These are phyloP conservation scores for Lathamus discolor DNA, from an alignment of 2,113 vertebrate genomes.

Conservation along the genomic window DNA sequence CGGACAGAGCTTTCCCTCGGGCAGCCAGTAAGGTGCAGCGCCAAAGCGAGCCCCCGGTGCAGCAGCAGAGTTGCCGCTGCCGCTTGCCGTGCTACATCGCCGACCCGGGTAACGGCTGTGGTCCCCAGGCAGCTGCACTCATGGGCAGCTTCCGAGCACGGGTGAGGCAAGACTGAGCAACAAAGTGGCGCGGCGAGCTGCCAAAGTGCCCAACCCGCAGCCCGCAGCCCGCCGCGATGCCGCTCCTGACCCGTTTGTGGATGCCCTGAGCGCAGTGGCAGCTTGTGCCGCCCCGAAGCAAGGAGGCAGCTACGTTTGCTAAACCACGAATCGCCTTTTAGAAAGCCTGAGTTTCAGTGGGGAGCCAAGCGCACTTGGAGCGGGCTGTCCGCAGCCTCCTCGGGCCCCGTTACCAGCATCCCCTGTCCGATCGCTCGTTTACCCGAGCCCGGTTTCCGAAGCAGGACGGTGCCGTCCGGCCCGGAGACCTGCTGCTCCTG, in stretches of 20 bases:
- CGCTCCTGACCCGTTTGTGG: fast-evolving
- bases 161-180: neutral
- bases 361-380: fast-evolving
- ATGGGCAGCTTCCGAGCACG: neutral
- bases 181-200: fast-evolving
- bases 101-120: neutral
- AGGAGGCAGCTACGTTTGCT: fast-evolving
- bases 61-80: neutral
- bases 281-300: fast-evolving
- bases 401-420: neutral
- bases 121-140: neutral
- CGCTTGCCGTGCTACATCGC: neutral
- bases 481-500: neutral
- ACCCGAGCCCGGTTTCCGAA: neutral
- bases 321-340: fast-evolving
- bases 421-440: fast-evolving
- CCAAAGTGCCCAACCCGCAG: neutral
- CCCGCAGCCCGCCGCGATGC: neutral
- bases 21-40: neutral
- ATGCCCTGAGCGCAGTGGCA: fast-evolving
- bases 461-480: neutral
- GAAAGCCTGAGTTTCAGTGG: fast-evolving
- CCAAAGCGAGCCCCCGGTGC: neutral
- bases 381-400: neutral
- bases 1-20: neutral